These are phyloP conservation scores for Drosophila parabipectinata DNA, from an alignment of 1,140 invertebrate species.

Conservation along the genomic window DNA sequence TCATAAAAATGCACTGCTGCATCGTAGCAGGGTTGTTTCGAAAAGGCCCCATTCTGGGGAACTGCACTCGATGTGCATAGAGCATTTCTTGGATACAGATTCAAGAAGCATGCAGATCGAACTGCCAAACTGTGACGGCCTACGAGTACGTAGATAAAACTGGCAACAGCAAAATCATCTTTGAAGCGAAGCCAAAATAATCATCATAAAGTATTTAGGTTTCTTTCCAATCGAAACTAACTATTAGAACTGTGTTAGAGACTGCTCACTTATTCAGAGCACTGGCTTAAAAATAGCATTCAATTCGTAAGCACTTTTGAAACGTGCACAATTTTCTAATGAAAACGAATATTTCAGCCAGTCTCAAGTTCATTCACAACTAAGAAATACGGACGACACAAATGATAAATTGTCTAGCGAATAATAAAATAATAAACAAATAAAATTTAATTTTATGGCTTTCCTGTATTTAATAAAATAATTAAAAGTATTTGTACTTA, in stretches of 20 bases:
- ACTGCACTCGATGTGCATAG: constrained; percentile 50
- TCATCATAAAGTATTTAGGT: not conserved
- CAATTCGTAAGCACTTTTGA: constrained; percentile 6
- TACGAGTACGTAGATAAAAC: not conserved
- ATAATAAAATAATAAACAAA: not conserved
- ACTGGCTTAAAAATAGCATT: constrained; percentile 9
- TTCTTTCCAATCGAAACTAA: not conserved
- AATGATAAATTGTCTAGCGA: not conserved
- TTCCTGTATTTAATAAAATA: too few species aligned
- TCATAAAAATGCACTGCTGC: constrained; percentile 4
- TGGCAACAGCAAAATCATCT: not conserved
- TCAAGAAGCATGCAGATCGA: constrained; percentile 24
- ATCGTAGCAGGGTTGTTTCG: constrained; percentile 40
- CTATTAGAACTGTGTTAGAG: not conserved
- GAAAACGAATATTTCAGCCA: constrained; percentile 5
- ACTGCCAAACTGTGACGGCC: constrained; percentile 14
- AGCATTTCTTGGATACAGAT: constrained; percentile 28
- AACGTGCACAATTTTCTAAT: constrained; percentile 52
- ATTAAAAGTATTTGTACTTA: too few species aligned
- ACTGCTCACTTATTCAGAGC: constrained; percentile 12
- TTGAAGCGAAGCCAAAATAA: not conserved
- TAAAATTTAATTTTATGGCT: not conserved
- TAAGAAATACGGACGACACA: not conserved
- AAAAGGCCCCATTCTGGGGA: constrained; percentile 61
- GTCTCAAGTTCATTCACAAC: constrained; percentile 62